Base-by-base conservation (phyloP, 2,113 vertebrate genomes). In the Egretta garzetta region DNA sequence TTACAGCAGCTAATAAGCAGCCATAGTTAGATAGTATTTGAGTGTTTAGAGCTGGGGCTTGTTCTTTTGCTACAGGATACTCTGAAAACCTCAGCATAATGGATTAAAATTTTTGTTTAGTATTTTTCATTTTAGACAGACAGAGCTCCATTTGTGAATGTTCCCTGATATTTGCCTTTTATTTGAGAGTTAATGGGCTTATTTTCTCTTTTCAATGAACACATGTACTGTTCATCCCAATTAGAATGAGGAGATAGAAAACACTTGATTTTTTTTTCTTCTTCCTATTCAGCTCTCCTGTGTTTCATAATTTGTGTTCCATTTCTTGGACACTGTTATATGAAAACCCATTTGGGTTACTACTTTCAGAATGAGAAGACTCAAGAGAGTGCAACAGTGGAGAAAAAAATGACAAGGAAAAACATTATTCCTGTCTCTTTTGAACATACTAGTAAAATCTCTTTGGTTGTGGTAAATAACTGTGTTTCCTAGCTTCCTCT, bases 301-400 rank as follows among this genome's bases (percentile, higher is more conserved):
- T 85, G 70, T 93, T 97, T 94, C 81, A 89, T 94, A 96, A 96
- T 93, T 95, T 89, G 93, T 91, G 73, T 87, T 95, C 71, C 66
- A 27, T 79, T 96, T 94, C 84, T 96, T 90, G 92, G 62, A 90
- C n/a, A 6, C 79, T 80, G 23, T 90, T 80, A 33, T 14, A 26
- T 73, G 82, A 73, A 89, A 45, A 92, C 79, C 41, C 82, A 49
- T 94, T 95, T 87, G 76, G 45, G 53, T 80, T 82, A 59, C 53
- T 68, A 2, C 85, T 96, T 94, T 60, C 62, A 83, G 79, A 52
- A 92, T 76, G 43, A 71, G 85, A 93, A 86, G 63, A 86, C 35
- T 76, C 28, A 35, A 30, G 91, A 68, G 82, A 43, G 33, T 73
- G 72, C 80, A 88, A 80, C 33, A 71, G 39, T 41, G 39, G 68